Base-by-base conservation (phyloP, 2,113 vertebrate species). In the Laterallus jamaicensis region DNA sequence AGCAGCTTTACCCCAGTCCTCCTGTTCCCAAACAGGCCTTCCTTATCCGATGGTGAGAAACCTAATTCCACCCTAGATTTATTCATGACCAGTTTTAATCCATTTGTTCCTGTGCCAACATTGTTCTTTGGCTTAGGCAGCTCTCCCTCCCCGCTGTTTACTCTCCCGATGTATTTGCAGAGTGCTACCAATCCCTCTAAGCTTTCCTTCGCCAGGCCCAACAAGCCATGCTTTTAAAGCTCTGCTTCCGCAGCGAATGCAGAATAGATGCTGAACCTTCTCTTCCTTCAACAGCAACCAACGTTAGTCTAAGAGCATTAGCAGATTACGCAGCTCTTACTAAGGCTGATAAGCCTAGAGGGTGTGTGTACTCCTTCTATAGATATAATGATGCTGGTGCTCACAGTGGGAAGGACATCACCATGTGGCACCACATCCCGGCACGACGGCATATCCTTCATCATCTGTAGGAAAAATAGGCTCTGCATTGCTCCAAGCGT, bases 21-120 rank as follows among this genome's bases (percentile, higher is more conserved):
- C 59, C 37, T 80, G 31, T 35, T 81, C 71, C 55, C 59, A 85
- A 68, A 47, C 3, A 54, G 10, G 21, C 37, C 62, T 76, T 93
- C 25, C 21, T 76, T 78, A 82, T 54, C 21, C 52, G 67, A 63
- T 3, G 40, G 55, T 12, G 47, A 93, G 54, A 96, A 77, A 88
- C 16, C 52, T 78, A 83, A 91, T 88, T 91, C 76, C 66, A 63
- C 29, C 31, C 58, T 87, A 39, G 63, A 84, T 84, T 77, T 93
- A 94, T 89, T 87, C 77, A 95, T 50, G 58, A 49, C 35, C 24
- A 54, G 66, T 71, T 96, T 82, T 89, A 95, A 95, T 87, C 81
- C 78, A 94, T 92, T 86, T 95, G 77, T 69, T 86, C 86, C 77
- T 47, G 19, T 73, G 69, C 70, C 84, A 92, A 40, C 44, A 93